These are phyloP conservation scores for Chrysaora quinquecirrha DNA, from an alignment of 30 jellyfish, hydroid and myxozoan genomes.

Conservation along the genomic window DNA sequence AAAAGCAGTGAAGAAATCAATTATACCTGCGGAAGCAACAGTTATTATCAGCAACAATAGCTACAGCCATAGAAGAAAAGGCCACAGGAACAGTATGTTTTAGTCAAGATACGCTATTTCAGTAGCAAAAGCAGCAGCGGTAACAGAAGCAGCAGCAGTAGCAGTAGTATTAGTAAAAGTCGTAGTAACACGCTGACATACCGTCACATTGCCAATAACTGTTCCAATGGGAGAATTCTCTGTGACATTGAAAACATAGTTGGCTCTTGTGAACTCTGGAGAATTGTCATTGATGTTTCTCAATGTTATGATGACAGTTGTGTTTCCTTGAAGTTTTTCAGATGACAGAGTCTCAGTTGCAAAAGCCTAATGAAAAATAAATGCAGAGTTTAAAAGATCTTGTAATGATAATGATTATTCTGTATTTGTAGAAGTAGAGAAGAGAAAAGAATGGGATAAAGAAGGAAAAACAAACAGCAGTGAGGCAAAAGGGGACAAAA, in stretches of 20 bases:
- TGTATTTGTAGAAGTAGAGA: not conserved
- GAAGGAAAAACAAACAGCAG: not conserved
- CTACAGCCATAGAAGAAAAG: too few relatives aligned
- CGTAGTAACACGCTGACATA: too few relatives aligned
- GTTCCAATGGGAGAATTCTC: slow-evolving; percentile 64
- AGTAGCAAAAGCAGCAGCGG: too few relatives aligned
- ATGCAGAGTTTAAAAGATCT: not conserved
- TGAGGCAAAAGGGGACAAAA: not conserved
- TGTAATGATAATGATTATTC: not conserved
- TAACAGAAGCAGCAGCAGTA: too few relatives aligned
- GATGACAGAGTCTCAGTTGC: slow-evolving; percentile 16
- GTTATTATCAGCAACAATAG: too few relatives aligned
- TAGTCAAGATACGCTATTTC: too few relatives aligned
- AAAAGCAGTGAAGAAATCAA: too few relatives aligned
- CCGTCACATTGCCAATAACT: slow-evolving; percentile 62
- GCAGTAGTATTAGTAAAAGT: too few relatives aligned
- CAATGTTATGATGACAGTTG: not conserved
- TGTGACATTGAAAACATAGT: slow-evolving; percentile 6
- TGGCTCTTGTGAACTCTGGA: not conserved
- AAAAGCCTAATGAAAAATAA: not conserved
- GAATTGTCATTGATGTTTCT: slow-evolving; percentile 13
- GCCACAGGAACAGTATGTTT: too few relatives aligned
- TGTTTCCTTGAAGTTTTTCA: not conserved
- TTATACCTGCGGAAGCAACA: too few relatives aligned
- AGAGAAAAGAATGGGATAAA: not conserved